Percentiles rank a stretch among this genome's conserved stretches.
Evolutionary conservation across 2,797 vertebrate species (phyloP).

Genomic region (Sardinella longiceps): DNA sequence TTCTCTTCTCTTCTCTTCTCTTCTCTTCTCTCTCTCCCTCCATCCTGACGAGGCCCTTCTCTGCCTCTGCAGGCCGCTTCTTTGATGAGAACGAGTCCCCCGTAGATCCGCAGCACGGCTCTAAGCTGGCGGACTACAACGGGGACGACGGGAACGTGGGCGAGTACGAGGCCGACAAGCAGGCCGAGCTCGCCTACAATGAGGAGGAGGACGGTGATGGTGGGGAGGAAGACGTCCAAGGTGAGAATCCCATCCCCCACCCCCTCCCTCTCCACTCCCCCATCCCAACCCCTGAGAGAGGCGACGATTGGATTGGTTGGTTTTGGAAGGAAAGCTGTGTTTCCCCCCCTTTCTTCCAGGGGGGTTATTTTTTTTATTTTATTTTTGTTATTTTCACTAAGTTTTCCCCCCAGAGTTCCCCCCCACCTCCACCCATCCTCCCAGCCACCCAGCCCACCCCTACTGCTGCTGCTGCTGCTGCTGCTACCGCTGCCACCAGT

Average conservation of each 20-base stretch:
- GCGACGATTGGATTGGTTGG: slow-evolving; percentile 62
- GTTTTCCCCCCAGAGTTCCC: not conserved
- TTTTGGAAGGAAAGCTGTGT: not conserved
- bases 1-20: slow-evolving; percentile 54
- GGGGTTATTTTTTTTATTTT: too few relatives aligned
- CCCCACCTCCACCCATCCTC: slow-evolving; percentile 65
- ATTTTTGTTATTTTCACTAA: not conserved
- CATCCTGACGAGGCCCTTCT: slow-evolving; percentile 82
- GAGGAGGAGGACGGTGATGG: slow-evolving; percentile 99
- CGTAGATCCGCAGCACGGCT: slow-evolving; percentile 98
- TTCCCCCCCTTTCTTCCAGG: not conserved
- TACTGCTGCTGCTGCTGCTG: slow-evolving; percentile 46
- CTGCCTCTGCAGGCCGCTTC: slow-evolving; percentile 98
- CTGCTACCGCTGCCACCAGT: slow-evolving; percentile 34
- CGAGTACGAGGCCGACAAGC: slow-evolving; percentile 99
- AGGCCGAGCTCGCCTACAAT: slow-evolving; percentile 99
- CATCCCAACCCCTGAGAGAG: too few relatives aligned
- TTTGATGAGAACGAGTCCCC: slow-evolving; percentile 99
- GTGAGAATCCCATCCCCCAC: slow-evolving; percentile 85
- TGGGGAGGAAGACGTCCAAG: slow-evolving; percentile 99
- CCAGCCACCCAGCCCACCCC: slow-evolving; percentile 64
- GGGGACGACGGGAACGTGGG: slow-evolving; percentile 99
- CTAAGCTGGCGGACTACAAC: slow-evolving; percentile 99
- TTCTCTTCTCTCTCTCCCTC: slow-evolving; percentile 54
- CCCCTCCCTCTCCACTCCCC: too few relatives aligned